Evolutionary conservation across 1,140 invertebrate species (phyloP).

Genomic region (Platyscapa corneri): DNA sequence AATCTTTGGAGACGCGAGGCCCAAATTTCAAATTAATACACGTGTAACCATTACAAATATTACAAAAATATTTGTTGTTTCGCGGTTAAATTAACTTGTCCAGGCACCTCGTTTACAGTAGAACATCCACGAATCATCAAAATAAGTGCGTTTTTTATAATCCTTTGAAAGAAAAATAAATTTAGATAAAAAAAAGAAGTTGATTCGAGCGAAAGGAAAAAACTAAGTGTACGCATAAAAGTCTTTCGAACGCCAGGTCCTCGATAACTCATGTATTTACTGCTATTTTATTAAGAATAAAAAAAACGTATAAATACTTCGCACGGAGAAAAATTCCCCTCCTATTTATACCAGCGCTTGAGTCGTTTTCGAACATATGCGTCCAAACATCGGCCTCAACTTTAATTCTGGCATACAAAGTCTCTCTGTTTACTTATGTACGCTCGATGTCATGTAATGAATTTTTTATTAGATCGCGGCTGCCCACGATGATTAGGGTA

Average conservation of each 20-base stretch:
- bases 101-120: background rate
- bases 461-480: conserved; percentile 55
- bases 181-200: background rate
- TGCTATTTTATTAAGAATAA: background rate
- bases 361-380: background rate
- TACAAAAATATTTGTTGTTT: background rate
- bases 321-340: background rate
- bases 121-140: background rate
- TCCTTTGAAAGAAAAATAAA: background rate
- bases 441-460: conserved; percentile 38
- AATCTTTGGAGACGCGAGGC: no score
- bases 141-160: background rate
- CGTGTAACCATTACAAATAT: background rate
- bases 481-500: conserved; percentile 50
- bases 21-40: no score
- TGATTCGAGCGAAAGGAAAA: background rate
- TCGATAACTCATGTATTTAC: background rate
- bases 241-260: background rate
- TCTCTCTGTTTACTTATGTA: conserved; percentile 18
- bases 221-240: background rate
- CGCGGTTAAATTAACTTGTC: background rate
- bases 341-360: background rate
- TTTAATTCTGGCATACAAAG: conserved; percentile 17
- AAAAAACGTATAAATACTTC: background rate
- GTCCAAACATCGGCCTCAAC: conserved; percentile 18